phyloP scores from a whole-genome alignment of 2,888 invertebrate species.

The Hyalella azteca region DNA sequence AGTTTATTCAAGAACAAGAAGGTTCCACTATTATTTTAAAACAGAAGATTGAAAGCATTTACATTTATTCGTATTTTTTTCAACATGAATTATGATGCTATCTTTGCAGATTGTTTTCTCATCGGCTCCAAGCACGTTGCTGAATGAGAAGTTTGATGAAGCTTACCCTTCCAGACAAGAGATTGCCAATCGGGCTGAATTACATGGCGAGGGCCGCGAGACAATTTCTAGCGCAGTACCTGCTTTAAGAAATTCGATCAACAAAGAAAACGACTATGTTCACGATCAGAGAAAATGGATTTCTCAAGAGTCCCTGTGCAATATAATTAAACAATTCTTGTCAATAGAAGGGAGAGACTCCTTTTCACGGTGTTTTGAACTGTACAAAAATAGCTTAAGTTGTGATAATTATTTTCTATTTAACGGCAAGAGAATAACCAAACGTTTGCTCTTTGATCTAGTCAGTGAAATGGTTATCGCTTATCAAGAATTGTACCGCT shows the following conservation, averaged over 20 bases:
- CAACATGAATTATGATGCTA: too few species aligned
- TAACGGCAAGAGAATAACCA: not conserved
- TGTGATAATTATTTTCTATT: slow-evolving; percentile 28
- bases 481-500: not conserved
- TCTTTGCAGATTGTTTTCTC: not conserved
- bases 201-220: not conserved
- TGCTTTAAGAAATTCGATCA: not conserved
- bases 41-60: too few species aligned
- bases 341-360: not conserved
- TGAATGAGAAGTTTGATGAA: slow-evolving; percentile 19
- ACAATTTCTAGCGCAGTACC: not conserved
- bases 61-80: too few species aligned
- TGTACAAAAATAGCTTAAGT: not conserved
- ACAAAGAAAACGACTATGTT: not conserved
- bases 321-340: not conserved
- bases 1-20: too few species aligned
- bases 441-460: not conserved
- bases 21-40: too few species aligned
- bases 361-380: not conserved
- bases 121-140: not conserved
- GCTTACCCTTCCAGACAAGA: not conserved
- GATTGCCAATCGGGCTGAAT: not conserved
- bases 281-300: not conserved
- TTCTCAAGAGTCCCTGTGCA: not conserved
- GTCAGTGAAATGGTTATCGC: slow-evolving; percentile 12